These are phyloP conservation scores for Limenitis camilla DNA, from an alignment of 2,888 invertebrate genomes.

Conservation along the genomic window DNA sequence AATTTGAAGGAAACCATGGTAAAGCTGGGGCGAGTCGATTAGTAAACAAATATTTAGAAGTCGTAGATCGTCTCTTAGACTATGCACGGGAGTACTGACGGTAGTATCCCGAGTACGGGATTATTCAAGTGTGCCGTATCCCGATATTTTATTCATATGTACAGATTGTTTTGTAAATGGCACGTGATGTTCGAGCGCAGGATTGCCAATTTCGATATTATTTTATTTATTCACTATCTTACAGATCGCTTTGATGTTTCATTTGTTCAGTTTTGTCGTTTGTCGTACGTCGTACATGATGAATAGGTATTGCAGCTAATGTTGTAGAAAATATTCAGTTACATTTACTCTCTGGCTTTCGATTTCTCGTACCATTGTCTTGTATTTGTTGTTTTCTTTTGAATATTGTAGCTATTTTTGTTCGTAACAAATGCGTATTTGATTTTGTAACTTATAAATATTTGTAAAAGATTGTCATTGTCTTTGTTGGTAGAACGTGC, in stretches of 20 bases:
- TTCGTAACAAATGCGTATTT: too few species aligned
- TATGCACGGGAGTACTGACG: slow-evolving; percentile 13
- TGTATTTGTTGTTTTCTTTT: background rate
- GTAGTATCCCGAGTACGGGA: slow-evolving; percentile 20
- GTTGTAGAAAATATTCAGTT: background rate
- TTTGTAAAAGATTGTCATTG: too few species aligned
- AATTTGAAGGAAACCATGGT: too few species aligned
- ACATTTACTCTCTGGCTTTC: too few species aligned
- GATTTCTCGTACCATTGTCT: background rate
- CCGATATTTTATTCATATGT: slow-evolving; percentile 22
- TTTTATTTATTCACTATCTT: slow-evolving; percentile 20
- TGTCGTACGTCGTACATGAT: slow-evolving; percentile 1
- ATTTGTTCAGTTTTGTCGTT: slow-evolving; percentile 8
- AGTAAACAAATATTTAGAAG: background rate
- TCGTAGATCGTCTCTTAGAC: background rate
- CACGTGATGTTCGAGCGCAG: slow-evolving; percentile 20
- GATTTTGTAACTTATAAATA: too few species aligned
- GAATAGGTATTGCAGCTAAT: slow-evolving; percentile 4
- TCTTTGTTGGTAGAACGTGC: too few species aligned
- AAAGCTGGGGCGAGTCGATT: too few species aligned
- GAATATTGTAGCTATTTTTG: too few species aligned
- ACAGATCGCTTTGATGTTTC: slow-evolving; percentile 11
- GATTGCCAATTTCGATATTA: slow-evolving; percentile 21
- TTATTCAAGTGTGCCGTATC: slow-evolving; percentile 19
- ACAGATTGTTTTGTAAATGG: slow-evolving; percentile 24